These are phyloP conservation scores for Cistogaster globosa DNA, from an alignment of 2,888 invertebrate species.

Conservation along the genomic window DNA sequence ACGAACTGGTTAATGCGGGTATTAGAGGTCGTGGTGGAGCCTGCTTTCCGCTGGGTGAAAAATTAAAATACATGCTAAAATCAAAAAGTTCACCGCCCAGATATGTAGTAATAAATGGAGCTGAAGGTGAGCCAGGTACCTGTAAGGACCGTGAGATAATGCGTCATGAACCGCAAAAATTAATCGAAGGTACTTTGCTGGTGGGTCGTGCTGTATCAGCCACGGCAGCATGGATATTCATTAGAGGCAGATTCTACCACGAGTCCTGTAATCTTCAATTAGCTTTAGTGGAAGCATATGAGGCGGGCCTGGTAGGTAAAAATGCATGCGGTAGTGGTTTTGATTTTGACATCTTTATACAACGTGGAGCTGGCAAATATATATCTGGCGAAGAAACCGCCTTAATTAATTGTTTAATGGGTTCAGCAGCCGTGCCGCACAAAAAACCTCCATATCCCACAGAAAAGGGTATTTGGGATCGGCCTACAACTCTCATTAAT, in stretches of 20 bases:
- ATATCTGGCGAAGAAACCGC: slow-evolving; percentile 99
- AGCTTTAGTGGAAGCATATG: slow-evolving; percentile 97
- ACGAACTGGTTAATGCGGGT: slow-evolving; percentile 96
- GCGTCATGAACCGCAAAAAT: slow-evolving; percentile 98
- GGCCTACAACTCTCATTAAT: slow-evolving; percentile 98
- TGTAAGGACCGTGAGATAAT: slow-evolving; percentile 99
- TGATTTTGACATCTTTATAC: slow-evolving; percentile 97
- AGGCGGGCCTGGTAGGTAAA: slow-evolving; percentile 95
- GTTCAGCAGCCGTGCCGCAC: slow-evolving; percentile 97
- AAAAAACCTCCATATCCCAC: slow-evolving; percentile 99
- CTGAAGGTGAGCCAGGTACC: slow-evolving; percentile 96
- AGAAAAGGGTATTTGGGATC: slow-evolving; percentile 97
- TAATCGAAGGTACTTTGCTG: slow-evolving; percentile 95
- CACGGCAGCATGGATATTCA: slow-evolving; percentile 97
- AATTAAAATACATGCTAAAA: slow-evolving; percentile 99
- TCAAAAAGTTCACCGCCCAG: slow-evolving; percentile 96
- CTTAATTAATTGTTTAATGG: slow-evolving; percentile 98
- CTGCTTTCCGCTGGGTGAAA: slow-evolving; percentile 98
- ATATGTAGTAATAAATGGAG: slow-evolving; percentile 98
- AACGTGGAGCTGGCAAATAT: slow-evolving; percentile 98
- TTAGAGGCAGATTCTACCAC: slow-evolving; percentile 99
- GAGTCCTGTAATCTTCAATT: slow-evolving; percentile 98
- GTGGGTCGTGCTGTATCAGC: slow-evolving; percentile 98
- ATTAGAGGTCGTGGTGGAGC: slow-evolving; percentile 98
- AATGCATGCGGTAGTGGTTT: slow-evolving; percentile 97